Conservation (phyloP, 2,797 vertebrate species). For the Phoxinus dragarum region DNA sequence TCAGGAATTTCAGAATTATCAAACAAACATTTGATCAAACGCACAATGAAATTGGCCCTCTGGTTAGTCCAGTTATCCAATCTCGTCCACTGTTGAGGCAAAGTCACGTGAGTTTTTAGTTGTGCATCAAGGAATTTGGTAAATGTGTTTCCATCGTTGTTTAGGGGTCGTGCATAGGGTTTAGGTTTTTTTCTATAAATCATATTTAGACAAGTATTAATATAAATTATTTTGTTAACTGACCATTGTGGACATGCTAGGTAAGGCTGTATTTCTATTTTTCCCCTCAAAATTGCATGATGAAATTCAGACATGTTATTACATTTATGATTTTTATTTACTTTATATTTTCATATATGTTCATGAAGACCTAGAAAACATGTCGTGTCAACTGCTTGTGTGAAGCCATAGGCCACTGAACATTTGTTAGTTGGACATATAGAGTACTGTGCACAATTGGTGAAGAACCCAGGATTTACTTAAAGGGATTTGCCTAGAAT, state of each 20-base stretch:
- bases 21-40: not conserved
- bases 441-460: not conserved
- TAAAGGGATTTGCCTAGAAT: conserved; percentile 1
- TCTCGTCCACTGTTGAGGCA: not conserved
- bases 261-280: too few species aligned
- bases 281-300: too few species aligned
- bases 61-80: not conserved
- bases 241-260: too few species aligned
- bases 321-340: too few species aligned
- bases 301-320: too few species aligned
- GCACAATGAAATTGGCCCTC: not conserved
- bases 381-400: not conserved
- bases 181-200: not conserved
- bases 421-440: not conserved
- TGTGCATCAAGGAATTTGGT: not conserved
- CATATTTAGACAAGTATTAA: not conserved
- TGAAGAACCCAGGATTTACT: conserved; percentile 17
- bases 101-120: not conserved
- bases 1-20: not conserved
- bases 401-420: not conserved
- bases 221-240: not conserved
- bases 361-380: not conserved
- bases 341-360: not conserved
- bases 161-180: not conserved
- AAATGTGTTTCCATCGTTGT: not conserved